Evolutionary conservation across 92 coral and sea anemone genomes (phyloP), one percentile per base, ranked within the genome.

Genomic region (Siderastrea radians): DNA sequence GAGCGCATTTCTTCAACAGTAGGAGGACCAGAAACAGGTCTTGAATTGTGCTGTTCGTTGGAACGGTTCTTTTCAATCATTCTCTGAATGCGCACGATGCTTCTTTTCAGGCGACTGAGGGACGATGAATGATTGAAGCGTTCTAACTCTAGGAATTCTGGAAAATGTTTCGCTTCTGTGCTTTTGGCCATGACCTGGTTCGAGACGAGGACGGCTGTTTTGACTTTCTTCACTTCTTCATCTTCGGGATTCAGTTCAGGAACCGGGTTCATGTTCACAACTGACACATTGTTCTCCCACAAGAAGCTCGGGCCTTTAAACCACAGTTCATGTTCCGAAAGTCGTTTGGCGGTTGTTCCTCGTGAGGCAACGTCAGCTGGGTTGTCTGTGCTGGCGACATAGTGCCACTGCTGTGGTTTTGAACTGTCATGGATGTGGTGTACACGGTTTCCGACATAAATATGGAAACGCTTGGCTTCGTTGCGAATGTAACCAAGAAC

Each of bases 341-440:
- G 75, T 63, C 10, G 52, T 6, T 77, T 78, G 19, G 90, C 60
- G 4, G 71, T 75, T 7, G 46, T 65, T n/a, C 82, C 89, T 75
- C 77, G 59, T 57, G 82, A 85, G 63, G 89, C 82, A 49, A 85
- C 16, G 76, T 77, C 89, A n/a, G 89, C 90, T 16, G 83, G 62
- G 80, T 84, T 63, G 71, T 8, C 5, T 4, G 50, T 14, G 54
- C 68, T 82, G 79, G 67, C 68, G 7, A 44, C 79, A 16, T 73
- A 58, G 15, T 70, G 68, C 78, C 68, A 52, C 48, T 71, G 79
- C 6, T 58, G 72, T 70, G 72, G 71, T 6, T 77, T 61, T 26
- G 77, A 61, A 57, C 49, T 78, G 72, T 59, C 96, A 61, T 82
- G 87, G 50, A 90, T 86, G 87, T 90, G 89, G 47, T 90, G 96